Base-by-base conservation (phyloP, 2,113 vertebrate species). In the Scatophagus argus region DNA sequence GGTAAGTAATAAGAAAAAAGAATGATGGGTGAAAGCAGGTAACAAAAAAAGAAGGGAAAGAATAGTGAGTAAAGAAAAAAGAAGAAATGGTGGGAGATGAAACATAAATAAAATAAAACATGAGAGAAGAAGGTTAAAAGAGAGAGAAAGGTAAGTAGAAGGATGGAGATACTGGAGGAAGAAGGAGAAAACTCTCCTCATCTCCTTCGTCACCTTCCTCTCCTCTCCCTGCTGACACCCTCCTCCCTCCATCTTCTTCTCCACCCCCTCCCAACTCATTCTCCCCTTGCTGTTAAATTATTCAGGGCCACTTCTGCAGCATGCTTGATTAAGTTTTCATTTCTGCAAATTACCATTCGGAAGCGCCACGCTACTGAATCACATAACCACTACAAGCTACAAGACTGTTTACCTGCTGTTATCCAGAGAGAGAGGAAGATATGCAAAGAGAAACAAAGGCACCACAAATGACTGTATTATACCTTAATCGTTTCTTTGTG, bases 301-400 rank as follows among this genome's bases (percentile, higher is more conserved):
- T 96, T 96, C 94, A 95, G 92, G 93, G 93, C 90, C 93, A 93
- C 90, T 93, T 93, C 94, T 91, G 88, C 92, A 94, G 84, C 92
- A 95, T 84, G 92, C 95, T 95, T 96, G 96, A 96, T 97, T 96
- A 96, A 95, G 94, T 94, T 97, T 97, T 96, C 95, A 97, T 97
- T 97, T 97, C 95, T 94, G 92, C 94, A 95, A 96, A 96, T 96
- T 95, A 95, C 87, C 93, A 94, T 92, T 92, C 90, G 82, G 93
- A 94, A 94, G 92, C 94, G 88, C 91, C 82, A 79, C 89, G 91
- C 91, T 84, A 92, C 91, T 58, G 77, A 95, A 94, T 94, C 94
- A 94, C 95, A 92, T 91, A 91, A 90, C 91, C 92, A 88, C 93
- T 73, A 90, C 90, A 89, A 89, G 89, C 89, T 79, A 72, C 79